Evolutionary conservation across 2,888 invertebrate species (phyloP), one percentile per base, ranked within the genome.

Genomic region (Cryptocephalus primarius): DNA sequence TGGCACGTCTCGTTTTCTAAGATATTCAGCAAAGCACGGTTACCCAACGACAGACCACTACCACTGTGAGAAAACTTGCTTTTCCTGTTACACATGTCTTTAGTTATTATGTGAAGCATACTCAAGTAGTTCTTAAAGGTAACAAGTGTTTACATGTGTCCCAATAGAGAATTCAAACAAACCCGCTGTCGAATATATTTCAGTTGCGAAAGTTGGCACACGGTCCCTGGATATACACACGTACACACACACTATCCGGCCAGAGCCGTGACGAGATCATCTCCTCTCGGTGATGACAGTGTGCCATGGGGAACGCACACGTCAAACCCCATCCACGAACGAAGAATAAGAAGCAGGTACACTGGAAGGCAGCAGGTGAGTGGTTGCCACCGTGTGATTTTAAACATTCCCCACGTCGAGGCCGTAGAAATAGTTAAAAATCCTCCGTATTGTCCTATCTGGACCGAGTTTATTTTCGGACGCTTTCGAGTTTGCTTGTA

Each of bases 301-400:
- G 62, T 64, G 68, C 63, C 60, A 81, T 81, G 81, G 82, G 82
- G 67, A 82, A 82, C 72, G 72, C 78, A 66, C 73, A 76, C 67
- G 75, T 76, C 61, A 80, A 79, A 70, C 75, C 69, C 65, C 72
- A 75, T 72, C 71, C 73, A 65, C 71, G 72, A 67, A 70, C 70
- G 60, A 71, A 77, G 69, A 80, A 78, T 65, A 81, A 79, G 65
- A 85, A 85, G 73, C 83, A 82, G 75, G 83, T 86, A 61, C 86
- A 85, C 73, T 87, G 87, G 87, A 86, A 84, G 73, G 81, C 85
- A 60, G 84, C 87, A 85, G 88, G 88, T 87, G 82, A 73, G 32
- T 63, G 49, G 39, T 44, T 41, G 31, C 36, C 40, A 39, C 9
- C 8, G 34, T n/a, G 32, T 14, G 32, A 32, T 44, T 22, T n/a